phyloP scores from a whole-genome alignment of 1,140 invertebrate species.

The Bilobella aurantiaca region DNA sequence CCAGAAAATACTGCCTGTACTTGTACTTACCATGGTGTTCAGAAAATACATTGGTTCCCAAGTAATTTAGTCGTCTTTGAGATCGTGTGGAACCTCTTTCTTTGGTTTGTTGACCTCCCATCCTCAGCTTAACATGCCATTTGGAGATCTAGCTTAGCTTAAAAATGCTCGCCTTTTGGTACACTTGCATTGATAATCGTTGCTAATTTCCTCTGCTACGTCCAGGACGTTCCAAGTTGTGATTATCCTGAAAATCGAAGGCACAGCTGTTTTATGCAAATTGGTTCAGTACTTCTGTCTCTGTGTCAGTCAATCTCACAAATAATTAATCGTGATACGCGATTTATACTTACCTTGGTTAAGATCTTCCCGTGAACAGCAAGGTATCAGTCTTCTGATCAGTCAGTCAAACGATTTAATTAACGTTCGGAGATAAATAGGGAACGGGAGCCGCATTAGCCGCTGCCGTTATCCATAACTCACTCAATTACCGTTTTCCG shows the following conservation, averaged over 20 bases:
- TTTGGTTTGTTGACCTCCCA: conserved; percentile 83
- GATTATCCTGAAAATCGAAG: background rate
- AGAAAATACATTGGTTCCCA: conserved; percentile 77
- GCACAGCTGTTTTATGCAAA: background rate
- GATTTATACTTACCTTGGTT: too few relatives aligned
- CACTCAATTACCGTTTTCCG: too few relatives aligned
- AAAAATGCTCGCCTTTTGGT: background rate
- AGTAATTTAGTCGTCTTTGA: conserved; percentile 61
- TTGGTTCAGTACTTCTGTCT: too few relatives aligned
- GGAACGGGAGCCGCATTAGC: too few relatives aligned
- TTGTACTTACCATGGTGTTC: conserved; percentile 66
- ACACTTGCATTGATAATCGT: too few relatives aligned
- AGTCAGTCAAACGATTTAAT: too few relatives aligned
- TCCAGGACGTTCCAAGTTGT: background rate
- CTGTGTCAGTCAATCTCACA: too few relatives aligned
- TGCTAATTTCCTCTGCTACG: background rate
- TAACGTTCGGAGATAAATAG: too few relatives aligned
- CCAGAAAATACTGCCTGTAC: background rate
- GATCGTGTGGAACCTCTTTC: conserved; percentile 50
- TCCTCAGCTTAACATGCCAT: conserved; percentile 38
- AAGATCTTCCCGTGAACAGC: too few relatives aligned
- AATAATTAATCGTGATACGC: too few relatives aligned
- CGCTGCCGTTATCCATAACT: too few relatives aligned
- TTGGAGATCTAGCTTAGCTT: background rate
- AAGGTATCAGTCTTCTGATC: too few relatives aligned